Evolutionary conservation across 2,888 invertebrate genomes (phyloP).

Genomic region (Andricus quercusramuli): DNA sequence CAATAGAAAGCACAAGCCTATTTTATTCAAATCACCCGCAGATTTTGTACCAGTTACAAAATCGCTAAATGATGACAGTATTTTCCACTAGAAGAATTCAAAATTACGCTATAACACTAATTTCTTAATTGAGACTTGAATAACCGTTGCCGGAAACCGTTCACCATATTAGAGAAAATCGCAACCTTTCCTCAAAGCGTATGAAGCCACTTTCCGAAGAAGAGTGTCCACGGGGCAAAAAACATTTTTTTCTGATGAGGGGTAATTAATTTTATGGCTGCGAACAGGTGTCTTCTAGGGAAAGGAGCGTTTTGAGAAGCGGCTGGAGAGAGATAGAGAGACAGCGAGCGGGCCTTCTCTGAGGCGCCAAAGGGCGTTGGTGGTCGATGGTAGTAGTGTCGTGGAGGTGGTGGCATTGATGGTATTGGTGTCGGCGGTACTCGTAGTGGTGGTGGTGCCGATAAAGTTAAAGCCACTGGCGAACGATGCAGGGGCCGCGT

Average conservation of each 20-base stretch:
- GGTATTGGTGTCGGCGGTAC: slow-evolving; percentile 66
- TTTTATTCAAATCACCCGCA: no score
- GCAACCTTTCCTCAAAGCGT: background rate
- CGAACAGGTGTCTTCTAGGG: slow-evolving; percentile 69
- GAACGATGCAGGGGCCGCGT: slow-evolving; percentile 76
- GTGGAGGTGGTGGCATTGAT: slow-evolving; percentile 55
- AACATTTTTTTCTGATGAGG: slow-evolving; percentile 68
- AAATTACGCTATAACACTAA: no score
- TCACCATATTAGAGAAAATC: background rate
- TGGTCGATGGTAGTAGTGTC: slow-evolving; percentile 52
- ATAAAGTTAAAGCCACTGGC: slow-evolving; percentile 77
- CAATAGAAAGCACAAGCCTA: no score
- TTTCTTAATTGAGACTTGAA: background rate
- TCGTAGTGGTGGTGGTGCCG: slow-evolving; percentile 59
- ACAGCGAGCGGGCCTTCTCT: slow-evolving; percentile 22
- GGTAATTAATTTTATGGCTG: slow-evolving; percentile 73
- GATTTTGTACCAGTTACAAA: no score
- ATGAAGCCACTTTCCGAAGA: background rate
- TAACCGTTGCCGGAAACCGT: background rate
- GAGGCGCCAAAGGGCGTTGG: slow-evolving; percentile 40
- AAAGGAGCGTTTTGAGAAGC: slow-evolving; percentile 39
- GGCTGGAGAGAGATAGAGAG: background rate
- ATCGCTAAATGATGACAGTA: no score
- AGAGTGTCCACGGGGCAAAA: slow-evolving; percentile 12
- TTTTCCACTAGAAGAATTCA: no score